Evolutionary conservation across 2,888 invertebrate genomes (phyloP), one percentile per base, ranked within the genome.

Genomic region (Tetragonula carbonaria): DNA sequence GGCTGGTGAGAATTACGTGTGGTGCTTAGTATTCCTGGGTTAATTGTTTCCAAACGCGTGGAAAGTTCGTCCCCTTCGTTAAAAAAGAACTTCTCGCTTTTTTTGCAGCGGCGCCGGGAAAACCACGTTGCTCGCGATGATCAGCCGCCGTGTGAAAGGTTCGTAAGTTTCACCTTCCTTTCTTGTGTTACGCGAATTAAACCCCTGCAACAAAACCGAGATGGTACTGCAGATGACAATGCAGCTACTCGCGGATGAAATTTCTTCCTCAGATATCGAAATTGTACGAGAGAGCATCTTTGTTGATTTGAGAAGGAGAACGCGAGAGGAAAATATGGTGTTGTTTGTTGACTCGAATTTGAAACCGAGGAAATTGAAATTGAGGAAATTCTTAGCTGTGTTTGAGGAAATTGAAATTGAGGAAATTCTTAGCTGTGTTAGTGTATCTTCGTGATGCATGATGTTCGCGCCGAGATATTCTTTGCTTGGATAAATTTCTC

Each of bases 61-160:
- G 51, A 53, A 38, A 11, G 63, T 70, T 70, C 18, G 21, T 82
- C 45, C 59, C 38, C 38, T 53, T 66, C 14, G 28, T 33, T 83
- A 23, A 71, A 63, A 75, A 72, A 70, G 63, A 72, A 72, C n/a
- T 78, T 84, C 55, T 84, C 66, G 65, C 33, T 50, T 77, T 85
- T 50, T 77, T 85, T 95, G 92, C 91, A 97, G 97, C 95, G 97
- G 97, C 67, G 96, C 97, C 65, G 97, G 97, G 18, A 97, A 97
- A 95, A 97, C 97, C 59, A 97, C 97, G 66, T 94, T 97, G 2
- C 93, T 97, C 16, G 97, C 97, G 6, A 96, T 97, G 1, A 96
- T 97, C 88, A 97, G 97, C 89, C 96, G 97, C 87, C 95, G 97
- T 80, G 95, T 97, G 90, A 96, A 96, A 93, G 97, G 95, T 95